Conservation (phyloP, 2,888 invertebrate species). For the Plusia festucae region DNA sequence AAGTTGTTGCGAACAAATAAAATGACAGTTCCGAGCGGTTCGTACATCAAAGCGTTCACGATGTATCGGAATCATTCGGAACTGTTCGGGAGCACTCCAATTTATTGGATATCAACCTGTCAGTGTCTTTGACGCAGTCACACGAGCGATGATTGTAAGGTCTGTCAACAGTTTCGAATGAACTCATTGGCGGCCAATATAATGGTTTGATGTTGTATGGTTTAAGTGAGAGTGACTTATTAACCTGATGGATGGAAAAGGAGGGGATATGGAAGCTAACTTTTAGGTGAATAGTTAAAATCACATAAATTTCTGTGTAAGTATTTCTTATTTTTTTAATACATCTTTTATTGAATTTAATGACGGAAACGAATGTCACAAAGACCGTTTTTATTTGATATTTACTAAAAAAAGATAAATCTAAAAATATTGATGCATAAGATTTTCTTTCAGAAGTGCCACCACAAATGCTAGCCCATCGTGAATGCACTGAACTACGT, state of each 20-base stretch:
- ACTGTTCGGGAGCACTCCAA: conserved; percentile 57
- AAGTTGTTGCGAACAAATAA: conserved; percentile 49
- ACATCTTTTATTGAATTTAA: too few species aligned
- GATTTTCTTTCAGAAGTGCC: too few species aligned
- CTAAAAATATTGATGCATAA: too few species aligned
- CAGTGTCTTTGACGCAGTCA: conserved; percentile 66
- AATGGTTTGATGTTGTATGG: conserved; percentile 30
- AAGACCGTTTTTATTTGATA: too few species aligned
- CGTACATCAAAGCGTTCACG: conserved; percentile 52
- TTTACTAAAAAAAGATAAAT: too few species aligned
- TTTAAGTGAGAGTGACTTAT: conserved; percentile 5
- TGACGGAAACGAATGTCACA: too few species aligned
- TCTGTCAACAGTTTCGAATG: conserved; percentile 57
- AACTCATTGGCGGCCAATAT: conserved; percentile 35
- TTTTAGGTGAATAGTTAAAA: too few species aligned
- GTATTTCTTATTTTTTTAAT: too few species aligned
- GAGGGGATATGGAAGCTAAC: too few species aligned
- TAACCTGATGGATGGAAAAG: neutral
- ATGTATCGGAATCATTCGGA: conserved; percentile 46
- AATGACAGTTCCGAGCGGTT: conserved; percentile 47
- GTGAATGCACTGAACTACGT: too few species aligned
- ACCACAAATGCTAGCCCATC: too few species aligned
- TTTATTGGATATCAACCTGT: conserved; percentile 71
- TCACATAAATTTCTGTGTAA: too few species aligned
- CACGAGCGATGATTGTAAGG: conserved; percentile 59